Conservation (phyloP, 2,888 invertebrate genomes). For the Cybosia mesomella region DNA sequence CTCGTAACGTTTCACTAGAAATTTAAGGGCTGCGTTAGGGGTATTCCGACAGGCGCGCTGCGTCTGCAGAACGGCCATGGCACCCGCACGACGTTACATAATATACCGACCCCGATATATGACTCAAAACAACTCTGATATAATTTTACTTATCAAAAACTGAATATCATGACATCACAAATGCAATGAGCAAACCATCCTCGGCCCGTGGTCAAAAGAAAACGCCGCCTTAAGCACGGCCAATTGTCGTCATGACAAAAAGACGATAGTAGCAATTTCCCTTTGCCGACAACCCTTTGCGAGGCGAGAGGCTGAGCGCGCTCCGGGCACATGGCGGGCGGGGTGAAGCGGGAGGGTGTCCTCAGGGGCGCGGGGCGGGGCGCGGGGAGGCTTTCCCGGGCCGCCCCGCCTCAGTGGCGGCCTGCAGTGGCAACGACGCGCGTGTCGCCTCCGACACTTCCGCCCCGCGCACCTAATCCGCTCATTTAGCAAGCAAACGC, state of each 20-base stretch:
- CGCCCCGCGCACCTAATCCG: slow-evolving; percentile 82
- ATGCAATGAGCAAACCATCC: slow-evolving; percentile 39
- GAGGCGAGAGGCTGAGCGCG: slow-evolving; percentile 72
- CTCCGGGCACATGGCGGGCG: slow-evolving; percentile 79
- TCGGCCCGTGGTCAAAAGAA: slow-evolving; percentile 57
- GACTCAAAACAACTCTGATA: slow-evolving; percentile 51
- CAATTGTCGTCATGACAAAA: slow-evolving; percentile 74
- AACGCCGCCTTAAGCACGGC: slow-evolving; percentile 64
- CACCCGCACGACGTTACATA: slow-evolving; percentile 70
- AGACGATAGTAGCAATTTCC: slow-evolving; percentile 78
- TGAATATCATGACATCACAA: slow-evolving; percentile 38
- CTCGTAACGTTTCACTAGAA: slow-evolving; percentile 73
- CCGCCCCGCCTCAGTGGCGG: slow-evolving; percentile 87
- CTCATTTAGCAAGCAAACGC: slow-evolving; percentile 83
- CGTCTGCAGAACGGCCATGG: slow-evolving; percentile 65
- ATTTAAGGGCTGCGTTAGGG: slow-evolving; percentile 84
- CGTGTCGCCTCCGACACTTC: slow-evolving; percentile 85
- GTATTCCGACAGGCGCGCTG: slow-evolving; percentile 73
- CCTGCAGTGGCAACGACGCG: slow-evolving; percentile 85
- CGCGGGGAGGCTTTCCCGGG: slow-evolving; percentile 78
- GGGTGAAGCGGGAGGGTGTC: slow-evolving; percentile 55
- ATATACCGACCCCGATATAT: slow-evolving; percentile 57
- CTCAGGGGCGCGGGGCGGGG: slow-evolving; percentile 60
- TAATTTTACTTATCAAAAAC: slow-evolving; percentile 28
- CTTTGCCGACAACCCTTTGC: slow-evolving; percentile 83